Conservation (phyloP, 2,888 invertebrate genomes). For the Vanessa cardui region DNA sequence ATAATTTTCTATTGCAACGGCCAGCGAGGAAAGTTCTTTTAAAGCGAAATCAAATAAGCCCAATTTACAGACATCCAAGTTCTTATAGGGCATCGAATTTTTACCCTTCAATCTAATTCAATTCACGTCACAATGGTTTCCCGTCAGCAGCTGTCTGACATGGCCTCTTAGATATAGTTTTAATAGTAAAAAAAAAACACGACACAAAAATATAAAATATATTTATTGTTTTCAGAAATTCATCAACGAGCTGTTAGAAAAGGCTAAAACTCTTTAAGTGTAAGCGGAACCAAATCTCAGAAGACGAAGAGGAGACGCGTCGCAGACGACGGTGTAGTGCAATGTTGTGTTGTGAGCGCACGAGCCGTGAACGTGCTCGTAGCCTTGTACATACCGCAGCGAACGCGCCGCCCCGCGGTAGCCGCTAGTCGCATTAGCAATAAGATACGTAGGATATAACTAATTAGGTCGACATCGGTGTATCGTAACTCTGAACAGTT, state of each 20-base stretch:
- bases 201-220: background rate
- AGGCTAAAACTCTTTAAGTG: conserved; percentile 91
- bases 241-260: conserved; percentile 93
- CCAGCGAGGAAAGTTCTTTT: too few species aligned
- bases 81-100: background rate
- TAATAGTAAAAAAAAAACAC: too few species aligned
- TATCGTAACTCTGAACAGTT: conserved; percentile 1
- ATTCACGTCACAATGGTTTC: too few species aligned
- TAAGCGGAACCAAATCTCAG: conserved; percentile 50
- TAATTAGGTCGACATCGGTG: conserved; percentile 1
- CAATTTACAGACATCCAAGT: too few species aligned
- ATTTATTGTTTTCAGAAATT: conserved; percentile 88
- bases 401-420: conserved; percentile 1
- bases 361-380: background rate
- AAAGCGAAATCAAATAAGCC: too few species aligned
- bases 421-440: background rate
- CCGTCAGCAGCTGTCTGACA: too few species aligned
- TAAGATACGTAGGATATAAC: conserved; percentile 1
- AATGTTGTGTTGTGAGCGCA: conserved; percentile 13
- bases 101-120: background rate
- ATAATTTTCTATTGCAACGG: too few species aligned
- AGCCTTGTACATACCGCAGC: conserved; percentile 4
- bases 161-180: too few species aligned
- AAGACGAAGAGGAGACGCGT: conserved; percentile 19
- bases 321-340: conserved; percentile 6